phyloP scores from a whole-genome alignment of 2,797 vertebrate genomes.

The Falco cherrug region DNA sequence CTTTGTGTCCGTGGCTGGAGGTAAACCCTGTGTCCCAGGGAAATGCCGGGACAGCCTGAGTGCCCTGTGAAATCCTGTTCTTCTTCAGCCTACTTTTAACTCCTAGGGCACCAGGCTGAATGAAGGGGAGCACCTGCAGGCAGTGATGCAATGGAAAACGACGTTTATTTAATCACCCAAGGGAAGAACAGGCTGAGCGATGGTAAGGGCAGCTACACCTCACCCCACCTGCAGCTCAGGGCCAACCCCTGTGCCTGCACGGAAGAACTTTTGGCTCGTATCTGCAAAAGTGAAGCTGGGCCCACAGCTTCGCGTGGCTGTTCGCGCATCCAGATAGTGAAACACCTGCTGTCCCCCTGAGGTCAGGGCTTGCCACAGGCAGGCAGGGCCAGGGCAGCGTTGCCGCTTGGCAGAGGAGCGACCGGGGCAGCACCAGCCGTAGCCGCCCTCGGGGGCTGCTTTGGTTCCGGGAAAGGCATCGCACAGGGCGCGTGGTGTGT shows the following conservation, averaged over 20 bases:
- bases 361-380: background rate
- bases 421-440: background rate
- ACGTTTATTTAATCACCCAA: background rate
- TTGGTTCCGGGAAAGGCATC: background rate
- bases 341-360: background rate
- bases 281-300: background rate
- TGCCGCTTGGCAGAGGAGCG: background rate
- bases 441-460: too few relatives aligned
- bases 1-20: too few relatives aligned
- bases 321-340: accelerated
- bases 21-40: background rate
- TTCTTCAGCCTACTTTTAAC: too few relatives aligned
- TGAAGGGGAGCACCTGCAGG: background rate
- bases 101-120: too few relatives aligned
- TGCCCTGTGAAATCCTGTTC: too few relatives aligned
- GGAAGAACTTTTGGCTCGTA: background rate
- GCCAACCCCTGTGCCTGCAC: too few relatives aligned
- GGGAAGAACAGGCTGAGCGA: background rate
- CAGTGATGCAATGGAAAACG: background rate
- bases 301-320: background rate
- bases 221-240: background rate
- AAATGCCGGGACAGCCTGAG: background rate
- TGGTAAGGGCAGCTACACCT: background rate
- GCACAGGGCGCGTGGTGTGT: background rate
- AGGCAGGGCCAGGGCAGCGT: background rate